A percentile compares a stretch with the other conserved stretches of the same genome.
Evolutionary conservation across 2,797 vertebrate species (phyloP).

Genomic region (Adrianichthys oophorus): DNA sequence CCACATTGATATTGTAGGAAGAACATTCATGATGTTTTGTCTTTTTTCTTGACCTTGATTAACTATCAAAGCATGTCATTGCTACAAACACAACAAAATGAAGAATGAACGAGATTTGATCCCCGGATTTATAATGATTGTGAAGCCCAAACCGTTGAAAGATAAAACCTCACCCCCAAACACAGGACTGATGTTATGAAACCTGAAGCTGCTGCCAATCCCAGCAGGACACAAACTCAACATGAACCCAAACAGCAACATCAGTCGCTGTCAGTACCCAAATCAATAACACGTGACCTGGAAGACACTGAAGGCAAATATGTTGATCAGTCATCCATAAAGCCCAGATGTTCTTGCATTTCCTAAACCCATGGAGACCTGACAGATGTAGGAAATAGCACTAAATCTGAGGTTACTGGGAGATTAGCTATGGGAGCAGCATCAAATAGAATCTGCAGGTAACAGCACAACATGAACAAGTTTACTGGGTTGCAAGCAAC

Average conservation of each 20-base stretch:
- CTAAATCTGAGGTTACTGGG: slow-evolving; percentile 16
- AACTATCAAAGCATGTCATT: too few relatives aligned
- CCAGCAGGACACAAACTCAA: not conserved
- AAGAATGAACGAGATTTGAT: too few relatives aligned
- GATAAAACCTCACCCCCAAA: not conserved
- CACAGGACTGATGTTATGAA: not conserved
- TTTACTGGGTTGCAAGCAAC: slow-evolving; percentile 28
- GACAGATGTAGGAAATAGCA: slow-evolving; percentile 19
- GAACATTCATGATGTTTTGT: too few relatives aligned
- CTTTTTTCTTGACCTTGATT: too few relatives aligned
- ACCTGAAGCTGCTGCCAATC: too few relatives aligned
- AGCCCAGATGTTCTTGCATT: slow-evolving; percentile 59
- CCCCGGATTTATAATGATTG: not conserved
- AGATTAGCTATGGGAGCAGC: slow-evolving; percentile 2
- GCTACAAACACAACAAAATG: too few relatives aligned
- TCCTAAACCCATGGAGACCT: slow-evolving; percentile 18
- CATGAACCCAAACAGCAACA: slow-evolving; percentile 2
- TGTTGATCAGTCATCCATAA: slow-evolving; percentile 46
- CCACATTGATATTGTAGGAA: too few relatives aligned
- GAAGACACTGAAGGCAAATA: slow-evolving; percentile 44
- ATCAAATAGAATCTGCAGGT: not conserved
- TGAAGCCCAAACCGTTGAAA: not conserved
- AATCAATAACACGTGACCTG: slow-evolving; percentile 56
- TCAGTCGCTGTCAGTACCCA: slow-evolving; percentile 36
- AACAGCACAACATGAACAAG: not conserved